These are phyloP conservation scores for Lophotriccus pileatus DNA, from an alignment of 2,797 vertebrate genomes.

Conservation along the genomic window DNA sequence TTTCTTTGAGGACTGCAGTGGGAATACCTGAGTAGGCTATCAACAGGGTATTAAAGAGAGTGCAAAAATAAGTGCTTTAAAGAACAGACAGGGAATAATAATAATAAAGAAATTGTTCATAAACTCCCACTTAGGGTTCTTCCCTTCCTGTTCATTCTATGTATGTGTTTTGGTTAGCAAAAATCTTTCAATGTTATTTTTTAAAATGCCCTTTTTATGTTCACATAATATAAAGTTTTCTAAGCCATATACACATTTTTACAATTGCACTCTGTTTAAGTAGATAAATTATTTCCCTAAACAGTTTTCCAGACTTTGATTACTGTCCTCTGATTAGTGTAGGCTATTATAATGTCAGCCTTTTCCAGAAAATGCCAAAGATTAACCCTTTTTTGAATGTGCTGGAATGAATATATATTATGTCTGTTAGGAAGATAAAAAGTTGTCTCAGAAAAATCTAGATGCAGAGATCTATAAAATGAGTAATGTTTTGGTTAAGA, in stretches of 20 bases:
- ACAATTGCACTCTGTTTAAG: neutral
- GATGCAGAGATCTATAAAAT: neutral
- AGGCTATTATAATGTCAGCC: neutral
- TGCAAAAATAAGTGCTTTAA: neutral
- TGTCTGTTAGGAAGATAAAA: neutral
- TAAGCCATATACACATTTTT: neutral
- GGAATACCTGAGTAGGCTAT: neutral
- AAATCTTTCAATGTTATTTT: neutral
- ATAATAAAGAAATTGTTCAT: neutral
- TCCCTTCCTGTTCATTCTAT: neutral
- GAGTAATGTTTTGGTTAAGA: neutral
- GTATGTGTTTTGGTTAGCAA: neutral
- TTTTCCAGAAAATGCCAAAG: neutral
- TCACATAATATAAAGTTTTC: accelerated
- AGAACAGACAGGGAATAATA: neutral
- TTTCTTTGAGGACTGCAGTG: neutral
- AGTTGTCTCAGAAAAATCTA: neutral
- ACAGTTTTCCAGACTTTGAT: neutral
- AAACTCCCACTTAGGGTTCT: neutral
- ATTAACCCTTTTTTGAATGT: neutral
- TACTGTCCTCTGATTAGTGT: neutral
- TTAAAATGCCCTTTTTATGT: neutral
- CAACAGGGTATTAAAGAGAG: neutral
- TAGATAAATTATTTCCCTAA: neutral
- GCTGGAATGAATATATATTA: neutral